Conservation (phyloP, 2,888 invertebrate genomes). For the Dryobotodes eremita region DNA sequence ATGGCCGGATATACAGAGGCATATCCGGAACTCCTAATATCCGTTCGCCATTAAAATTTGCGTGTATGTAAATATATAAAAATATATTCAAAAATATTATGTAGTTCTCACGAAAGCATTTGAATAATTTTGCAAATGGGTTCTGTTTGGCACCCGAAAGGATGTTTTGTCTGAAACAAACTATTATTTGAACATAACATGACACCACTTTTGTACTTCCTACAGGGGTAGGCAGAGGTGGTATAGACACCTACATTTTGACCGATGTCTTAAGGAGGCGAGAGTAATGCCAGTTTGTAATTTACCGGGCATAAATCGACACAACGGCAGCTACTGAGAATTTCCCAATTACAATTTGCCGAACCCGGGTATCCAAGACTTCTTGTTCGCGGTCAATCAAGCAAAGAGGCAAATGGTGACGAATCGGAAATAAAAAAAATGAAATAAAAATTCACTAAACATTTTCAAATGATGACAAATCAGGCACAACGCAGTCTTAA, state of each 20-base stretch:
- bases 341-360: neutral
- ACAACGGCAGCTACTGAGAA: neutral
- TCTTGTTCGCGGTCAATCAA: neutral
- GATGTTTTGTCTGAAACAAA: neutral
- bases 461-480: neutral
- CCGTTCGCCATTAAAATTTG: slow-evolving; percentile 18
- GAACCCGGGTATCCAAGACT: neutral
- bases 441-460: neutral
- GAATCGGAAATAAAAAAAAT: neutral
- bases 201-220: neutral
- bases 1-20: slow-evolving; percentile 46
- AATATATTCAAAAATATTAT: slow-evolving; percentile 26
- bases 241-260: neutral
- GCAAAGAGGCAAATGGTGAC: neutral
- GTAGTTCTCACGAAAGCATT: slow-evolving; percentile 43
- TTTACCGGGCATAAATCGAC: neutral
- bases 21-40: slow-evolving; percentile 38
- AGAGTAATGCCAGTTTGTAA: neutral
- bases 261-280: neutral
- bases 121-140: slow-evolving; percentile 39
- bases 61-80: slow-evolving; percentile 31
- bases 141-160: neutral
- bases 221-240: neutral
- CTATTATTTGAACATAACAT: neutral
- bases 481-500: neutral